Conservation (phyloP, 2,888 invertebrate species). For the Prosapia bicincta region DNA sequence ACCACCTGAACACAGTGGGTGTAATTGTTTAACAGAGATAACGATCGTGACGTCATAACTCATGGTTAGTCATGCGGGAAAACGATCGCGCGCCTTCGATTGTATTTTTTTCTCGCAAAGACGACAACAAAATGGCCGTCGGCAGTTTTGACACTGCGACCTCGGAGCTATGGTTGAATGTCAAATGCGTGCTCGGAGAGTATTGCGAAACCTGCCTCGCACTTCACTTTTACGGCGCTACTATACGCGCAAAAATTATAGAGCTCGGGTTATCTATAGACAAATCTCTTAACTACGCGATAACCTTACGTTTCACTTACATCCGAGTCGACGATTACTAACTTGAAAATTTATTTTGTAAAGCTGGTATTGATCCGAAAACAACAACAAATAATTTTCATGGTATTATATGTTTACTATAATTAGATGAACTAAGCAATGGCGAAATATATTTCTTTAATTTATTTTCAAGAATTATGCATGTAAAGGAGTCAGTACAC, state of each 20-base stretch:
- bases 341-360: no score
- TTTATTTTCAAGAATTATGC: no score
- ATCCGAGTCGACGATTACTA: no score
- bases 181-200: conserved; percentile 18
- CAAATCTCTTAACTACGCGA: no score
- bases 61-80: conserved; percentile 13
- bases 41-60: conserved; percentile 11
- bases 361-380: no score
- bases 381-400: no score
- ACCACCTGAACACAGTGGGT: conserved; percentile 19
- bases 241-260: neutral
- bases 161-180: conserved; percentile 1
- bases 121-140: neutral
- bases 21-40: conserved; percentile 23
- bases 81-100: conserved; percentile 8
- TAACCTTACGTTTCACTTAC: no score
- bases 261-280: neutral
- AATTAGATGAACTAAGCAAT: no score
- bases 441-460: no score
- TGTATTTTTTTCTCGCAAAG: neutral
- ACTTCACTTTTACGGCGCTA: neutral
- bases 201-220: neutral
- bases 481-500: no score
- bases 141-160: conserved; percentile 11
- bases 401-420: no score